Base-by-base conservation (phyloP, 2,888 invertebrate species). In the Lasioglossum vierecki region DNA sequence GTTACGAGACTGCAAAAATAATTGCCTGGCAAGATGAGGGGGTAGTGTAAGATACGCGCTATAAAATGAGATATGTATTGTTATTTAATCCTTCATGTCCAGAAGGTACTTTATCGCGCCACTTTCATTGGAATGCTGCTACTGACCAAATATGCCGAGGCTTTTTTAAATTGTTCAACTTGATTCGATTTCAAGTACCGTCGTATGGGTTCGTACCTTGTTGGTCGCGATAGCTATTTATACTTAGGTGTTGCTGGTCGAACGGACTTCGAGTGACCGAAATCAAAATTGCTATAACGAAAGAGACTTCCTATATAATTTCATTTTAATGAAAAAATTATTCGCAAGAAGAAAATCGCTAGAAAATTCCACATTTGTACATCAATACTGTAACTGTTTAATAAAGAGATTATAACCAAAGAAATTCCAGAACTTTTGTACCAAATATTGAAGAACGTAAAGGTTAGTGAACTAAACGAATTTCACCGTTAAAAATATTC, bases 1-100 rank as follows among this genome's bases (percentile, higher is more conserved):
- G 26, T 60, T 60, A 60, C 30, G 60, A 15, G 60, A 60, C 60
- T 15, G 26, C 13, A 60, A 15, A 30, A 60, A 60, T 60, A 60
- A 60, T 60, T 30, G 60, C 60, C 60, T n/a, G 60, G 11, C 60
- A 60, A 60, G 60, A 60, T 60, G 60, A 60, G 5, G 60, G 60
- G 60, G 13, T 60, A 60, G 60, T 15, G 26, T 60, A 60, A 60
- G 60, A 60, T 60, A 60, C 26, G 26, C 15, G 60, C 60, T 30
- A 60, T 60, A 60, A 60, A 60, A 26, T 26, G 60, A 30, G 60
- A 30, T 60, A 60, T 30, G 60, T 30, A 60, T 60, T 60, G 60
- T 60, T 60, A 26, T 60, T 60, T 30, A 30, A 60, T 60, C 60
- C 60, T 30, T 60, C 26, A 30, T 26, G 60, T 60, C 60, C 60